Conservation (phyloP, 2,113 vertebrate genomes). For the Callipepla squamata region DNA sequence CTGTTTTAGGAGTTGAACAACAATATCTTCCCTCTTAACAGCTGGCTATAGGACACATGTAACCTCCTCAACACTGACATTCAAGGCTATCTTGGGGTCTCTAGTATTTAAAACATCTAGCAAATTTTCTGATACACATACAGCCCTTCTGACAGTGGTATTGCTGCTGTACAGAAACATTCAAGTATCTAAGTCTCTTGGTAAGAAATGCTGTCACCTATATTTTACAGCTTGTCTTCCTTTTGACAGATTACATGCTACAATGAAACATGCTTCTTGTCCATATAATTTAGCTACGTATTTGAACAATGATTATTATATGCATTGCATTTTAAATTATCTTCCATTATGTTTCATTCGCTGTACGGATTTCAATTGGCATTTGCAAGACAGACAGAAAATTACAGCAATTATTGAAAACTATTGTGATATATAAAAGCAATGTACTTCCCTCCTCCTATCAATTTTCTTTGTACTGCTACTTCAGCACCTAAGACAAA, state of each 20-base stretch:
- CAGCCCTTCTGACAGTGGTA: not conserved
- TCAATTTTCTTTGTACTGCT: slow-evolving; percentile 44
- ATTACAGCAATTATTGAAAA: slow-evolving; percentile 74
- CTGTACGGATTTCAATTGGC: slow-evolving; percentile 27
- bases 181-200: not conserved
- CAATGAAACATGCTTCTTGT: slow-evolving; percentile 31
- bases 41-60: not conserved
- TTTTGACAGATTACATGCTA: not conserved
- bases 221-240: not conserved
- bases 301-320: slow-evolving; percentile 50
- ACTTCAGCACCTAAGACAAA: slow-evolving; percentile 23
- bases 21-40: not conserved
- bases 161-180: not conserved
- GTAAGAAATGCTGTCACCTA: not conserved
- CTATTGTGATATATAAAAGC: slow-evolving; percentile 64
- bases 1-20: not conserved
- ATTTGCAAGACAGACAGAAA: slow-evolving; percentile 58
- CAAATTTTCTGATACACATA: not conserved
- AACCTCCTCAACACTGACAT: not conserved
- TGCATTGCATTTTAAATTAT: slow-evolving; percentile 50
- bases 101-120: not conserved
- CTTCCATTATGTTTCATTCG: slow-evolving; percentile 43
- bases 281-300: not conserved
- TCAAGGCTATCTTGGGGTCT: not conserved
- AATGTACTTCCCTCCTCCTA: slow-evolving; percentile 28